Evolutionary conservation across 2,113 vertebrate genomes (phyloP).

Genomic region (Plecotus auritus): DNA sequence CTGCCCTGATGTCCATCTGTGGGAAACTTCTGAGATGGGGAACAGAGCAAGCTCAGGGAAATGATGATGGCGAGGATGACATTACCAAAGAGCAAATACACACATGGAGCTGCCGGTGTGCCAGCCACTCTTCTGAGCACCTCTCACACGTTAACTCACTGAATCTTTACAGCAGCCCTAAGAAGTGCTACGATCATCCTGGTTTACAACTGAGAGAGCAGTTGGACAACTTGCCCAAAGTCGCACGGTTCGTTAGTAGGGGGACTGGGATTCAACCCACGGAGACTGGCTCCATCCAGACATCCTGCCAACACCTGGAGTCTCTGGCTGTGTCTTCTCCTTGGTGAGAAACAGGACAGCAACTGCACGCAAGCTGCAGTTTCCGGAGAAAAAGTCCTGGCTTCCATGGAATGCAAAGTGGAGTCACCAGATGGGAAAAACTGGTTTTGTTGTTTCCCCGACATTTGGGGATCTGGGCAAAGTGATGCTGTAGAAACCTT

Average conservation of each 20-base stretch:
- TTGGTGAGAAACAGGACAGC: not conserved
- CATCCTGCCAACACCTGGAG: rapidly evolving
- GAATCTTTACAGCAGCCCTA: not conserved
- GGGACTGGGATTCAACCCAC: not conserved
- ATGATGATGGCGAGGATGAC: rapidly evolving
- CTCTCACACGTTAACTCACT: not conserved
- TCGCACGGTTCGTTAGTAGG: not conserved
- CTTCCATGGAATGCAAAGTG: not conserved
- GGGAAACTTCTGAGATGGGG: not conserved
- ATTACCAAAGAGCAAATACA: rapidly evolving
- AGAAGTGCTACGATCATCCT: not conserved
- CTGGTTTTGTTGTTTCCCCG: not conserved
- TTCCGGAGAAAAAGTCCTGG: not conserved
- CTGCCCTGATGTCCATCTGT: too few relatives aligned
- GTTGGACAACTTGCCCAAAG: not conserved
- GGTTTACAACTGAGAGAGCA: not conserved
- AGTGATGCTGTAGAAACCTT: not conserved
- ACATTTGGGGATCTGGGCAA: not conserved
- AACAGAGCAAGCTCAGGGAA: not conserved
- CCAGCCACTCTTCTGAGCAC: not conserved
- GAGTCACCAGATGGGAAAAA: not conserved
- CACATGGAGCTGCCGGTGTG: rapidly evolving
- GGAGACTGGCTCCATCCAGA: not conserved
- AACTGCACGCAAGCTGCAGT: not conserved
- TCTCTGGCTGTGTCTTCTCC: not conserved